Evolutionary conservation across 2,888 invertebrate genomes (phyloP).

Genomic region (Carabus problematicus): DNA sequence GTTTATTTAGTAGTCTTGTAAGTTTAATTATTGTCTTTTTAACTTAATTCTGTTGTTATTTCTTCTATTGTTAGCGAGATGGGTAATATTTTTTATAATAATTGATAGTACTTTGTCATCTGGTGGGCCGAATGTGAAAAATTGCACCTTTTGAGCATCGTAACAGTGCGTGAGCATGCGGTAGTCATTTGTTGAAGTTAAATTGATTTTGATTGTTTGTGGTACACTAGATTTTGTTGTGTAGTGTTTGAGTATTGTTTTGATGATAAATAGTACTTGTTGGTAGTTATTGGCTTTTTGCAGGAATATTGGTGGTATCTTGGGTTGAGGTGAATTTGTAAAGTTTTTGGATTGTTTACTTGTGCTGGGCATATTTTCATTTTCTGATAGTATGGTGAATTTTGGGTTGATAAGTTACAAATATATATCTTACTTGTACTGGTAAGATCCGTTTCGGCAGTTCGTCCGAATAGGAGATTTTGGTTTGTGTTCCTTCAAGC

Average conservation of each 20-base stretch:
- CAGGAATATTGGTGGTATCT: conserved; percentile 8
- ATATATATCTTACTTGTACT: not conserved
- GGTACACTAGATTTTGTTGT: not conserved
- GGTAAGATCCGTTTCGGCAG: not conserved
- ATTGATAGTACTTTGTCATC: conserved; percentile 13
- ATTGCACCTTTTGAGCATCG: not conserved
- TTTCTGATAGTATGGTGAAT: not conserved
- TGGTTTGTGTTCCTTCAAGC: too few species aligned
- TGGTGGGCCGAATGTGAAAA: not conserved
- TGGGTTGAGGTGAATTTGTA: not conserved
- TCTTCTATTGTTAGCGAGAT: conserved; percentile 1
- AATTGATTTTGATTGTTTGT: conserved; percentile 12
- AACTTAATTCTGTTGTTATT: conserved; percentile 2
- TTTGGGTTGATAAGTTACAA: not conserved
- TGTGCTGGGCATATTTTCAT: not conserved
- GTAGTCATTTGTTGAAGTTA: conserved; percentile 8
- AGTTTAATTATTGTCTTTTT: not conserved
- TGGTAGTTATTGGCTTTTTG: conserved; percentile 20
- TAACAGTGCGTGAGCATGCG: not conserved
- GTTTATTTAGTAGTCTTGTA: not conserved
- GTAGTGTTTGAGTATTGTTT: not conserved
- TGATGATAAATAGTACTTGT: not conserved
- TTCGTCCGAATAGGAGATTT: not conserved
- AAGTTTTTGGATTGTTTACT: too few species aligned
- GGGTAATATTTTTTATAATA: conserved; percentile 15